Evolutionary conservation across 1,140 invertebrate species (phyloP).

Genomic region (Bicyclus anynana): DNA sequence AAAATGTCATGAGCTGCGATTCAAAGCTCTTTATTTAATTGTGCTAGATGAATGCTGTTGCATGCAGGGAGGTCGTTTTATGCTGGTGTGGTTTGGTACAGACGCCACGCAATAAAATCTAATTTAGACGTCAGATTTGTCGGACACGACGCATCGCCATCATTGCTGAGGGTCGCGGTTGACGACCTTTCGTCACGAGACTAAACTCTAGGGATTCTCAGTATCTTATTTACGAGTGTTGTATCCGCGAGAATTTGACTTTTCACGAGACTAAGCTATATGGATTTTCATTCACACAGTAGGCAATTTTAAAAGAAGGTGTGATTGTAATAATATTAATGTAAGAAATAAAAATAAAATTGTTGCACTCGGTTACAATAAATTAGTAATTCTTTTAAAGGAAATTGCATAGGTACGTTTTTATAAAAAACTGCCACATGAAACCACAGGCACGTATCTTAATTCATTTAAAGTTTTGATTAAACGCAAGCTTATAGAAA

Average conservation of each 20-base stretch:
- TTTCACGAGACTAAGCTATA: no score
- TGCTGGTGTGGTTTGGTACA: constrained; percentile 44
- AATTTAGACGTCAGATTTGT: constrained; percentile 76
- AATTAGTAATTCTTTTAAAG: no score
- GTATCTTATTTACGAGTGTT: neutral
- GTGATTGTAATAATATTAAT: no score
- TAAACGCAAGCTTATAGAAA: no score
- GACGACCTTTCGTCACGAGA: constrained; percentile 36
- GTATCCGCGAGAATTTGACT: neutral
- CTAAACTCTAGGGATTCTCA: neutral
- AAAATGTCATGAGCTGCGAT: constrained; percentile 31
- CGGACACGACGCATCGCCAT: constrained; percentile 50
- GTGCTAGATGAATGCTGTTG: neutral
- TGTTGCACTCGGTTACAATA: no score
- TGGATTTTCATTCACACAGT: no score
- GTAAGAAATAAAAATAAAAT: no score
- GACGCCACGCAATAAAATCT: constrained; percentile 74
- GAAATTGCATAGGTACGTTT: no score
- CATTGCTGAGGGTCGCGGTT: constrained; percentile 53
- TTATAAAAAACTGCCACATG: no score
- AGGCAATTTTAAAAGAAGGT: no score
- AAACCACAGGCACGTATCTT: no score
- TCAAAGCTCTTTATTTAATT: constrained; percentile 19
- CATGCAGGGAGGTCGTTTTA: constrained; percentile 33
- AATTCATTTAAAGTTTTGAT: no score